Base-by-base conservation (phyloP, 2,113 vertebrate species). In the Hemibagrus wyckioides region DNA sequence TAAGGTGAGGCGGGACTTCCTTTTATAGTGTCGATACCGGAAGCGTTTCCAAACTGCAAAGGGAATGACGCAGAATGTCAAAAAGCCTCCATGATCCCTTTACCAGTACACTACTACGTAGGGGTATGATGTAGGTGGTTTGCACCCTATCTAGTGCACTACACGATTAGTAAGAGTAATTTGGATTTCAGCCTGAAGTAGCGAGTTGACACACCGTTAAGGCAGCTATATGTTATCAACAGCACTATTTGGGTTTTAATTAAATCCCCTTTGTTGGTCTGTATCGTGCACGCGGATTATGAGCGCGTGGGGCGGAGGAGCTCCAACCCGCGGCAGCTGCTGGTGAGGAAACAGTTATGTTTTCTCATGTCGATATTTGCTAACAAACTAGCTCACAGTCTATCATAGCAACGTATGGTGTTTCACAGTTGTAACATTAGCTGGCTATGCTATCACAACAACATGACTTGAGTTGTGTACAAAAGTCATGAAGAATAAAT, bases 291-390 rank as follows among this genome's bases (percentile, higher is more conserved):
- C 25, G 85, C 90, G 89, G 89, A 94, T 89, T 91, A 96, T 96
- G 95, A 89, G 86, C 88, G 90, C 90, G 86, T 87, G 90, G 91
- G 89, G 83, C 90, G 88, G 89, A 91, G 91, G 86, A 85, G 92
- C 92, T 75, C 90, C 87, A 92, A 92, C 88, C 91, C 92, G 93
- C 90, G 91, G 90, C 83, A 93, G 93, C 92, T 93, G 94, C 92
- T 93, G 95, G 95, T 96, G 91, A 95, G 94, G 80, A 77, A 28
- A 28, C 41, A 36, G 21, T 52, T 73, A 1, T 28, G 28, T 69
- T 54, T 21, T 86, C 57, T 15, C 71, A 39, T n/a, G n/a, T 67
- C 59, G 69, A 33, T 88, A 61, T 89, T 91, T 84, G 85, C 85
- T 86, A 87, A 81, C 82, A 80, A 48, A 39, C 63, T 86, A 83